These are phyloP conservation scores for Oriolus oriolus DNA, from an alignment of 2,113 vertebrate genomes.

Conservation along the genomic window DNA sequence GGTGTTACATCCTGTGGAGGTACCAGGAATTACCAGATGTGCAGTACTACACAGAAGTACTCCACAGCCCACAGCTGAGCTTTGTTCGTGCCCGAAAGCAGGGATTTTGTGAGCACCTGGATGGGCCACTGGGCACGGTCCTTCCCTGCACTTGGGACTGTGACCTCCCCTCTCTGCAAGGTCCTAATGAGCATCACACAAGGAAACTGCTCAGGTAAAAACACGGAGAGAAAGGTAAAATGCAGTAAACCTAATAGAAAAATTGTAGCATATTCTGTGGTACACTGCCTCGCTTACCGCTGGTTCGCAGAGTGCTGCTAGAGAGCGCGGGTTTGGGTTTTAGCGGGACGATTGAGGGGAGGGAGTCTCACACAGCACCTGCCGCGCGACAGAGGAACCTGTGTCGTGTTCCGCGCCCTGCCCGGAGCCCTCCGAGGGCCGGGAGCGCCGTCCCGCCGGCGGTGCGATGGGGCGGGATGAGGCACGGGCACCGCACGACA, in stretches of 20 bases:
- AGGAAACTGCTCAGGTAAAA: rapidly evolving
- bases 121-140: rapidly evolving
- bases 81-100: rapidly evolving
- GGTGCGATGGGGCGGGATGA: neutral
- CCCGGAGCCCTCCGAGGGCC: neutral
- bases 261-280: rapidly evolving
- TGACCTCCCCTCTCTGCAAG: neutral
- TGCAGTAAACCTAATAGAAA: rapidly evolving
- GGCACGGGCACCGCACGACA: neutral
- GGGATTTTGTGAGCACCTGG: rapidly evolving
- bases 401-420: rapidly evolving
- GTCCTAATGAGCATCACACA: rapidly evolving
- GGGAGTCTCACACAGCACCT: rapidly evolving
- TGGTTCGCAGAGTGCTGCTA: rapidly evolving
- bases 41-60: rapidly evolving
- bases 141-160: neutral
- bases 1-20: rapidly evolving
- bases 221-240: neutral
- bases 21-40: rapidly evolving
- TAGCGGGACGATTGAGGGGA: rapidly evolving
- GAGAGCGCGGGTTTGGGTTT: rapidly evolving
- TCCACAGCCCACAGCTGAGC: neutral
- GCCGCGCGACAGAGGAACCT: rapidly evolving
- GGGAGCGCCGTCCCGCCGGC: neutral
- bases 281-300: rapidly evolving